Percentiles rank a stretch among this genome's conserved stretches.
Evolutionary conservation across 2,113 vertebrate species (phyloP).

Genomic region (Serinus canaria): DNA sequence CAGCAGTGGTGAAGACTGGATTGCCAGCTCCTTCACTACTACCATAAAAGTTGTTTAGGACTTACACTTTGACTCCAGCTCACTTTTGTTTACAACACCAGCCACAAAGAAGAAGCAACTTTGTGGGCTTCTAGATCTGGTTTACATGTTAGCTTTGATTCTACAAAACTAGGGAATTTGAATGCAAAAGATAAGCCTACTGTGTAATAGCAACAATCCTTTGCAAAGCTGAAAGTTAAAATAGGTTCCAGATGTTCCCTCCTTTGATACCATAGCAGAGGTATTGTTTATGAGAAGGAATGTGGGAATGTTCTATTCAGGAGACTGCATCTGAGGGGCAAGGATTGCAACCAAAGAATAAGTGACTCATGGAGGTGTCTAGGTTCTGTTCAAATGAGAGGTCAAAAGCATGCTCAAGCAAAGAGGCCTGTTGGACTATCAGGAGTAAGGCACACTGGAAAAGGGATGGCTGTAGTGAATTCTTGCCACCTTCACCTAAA

Average conservation of each 20-base stretch:
- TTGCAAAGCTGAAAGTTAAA: constrained; percentile 52
- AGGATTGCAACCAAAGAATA: constrained; percentile 69
- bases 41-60: constrained; percentile 5
- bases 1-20: constrained; percentile 16
- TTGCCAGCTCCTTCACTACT: constrained; percentile 23
- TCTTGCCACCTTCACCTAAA: not conserved
- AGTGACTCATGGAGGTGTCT: constrained; percentile 1
- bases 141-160: constrained; percentile 27
- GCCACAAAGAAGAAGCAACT: constrained; percentile 39
- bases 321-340: constrained; percentile 37
- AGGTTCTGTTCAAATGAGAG: not conserved
- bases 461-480: not conserved
- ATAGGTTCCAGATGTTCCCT: constrained; percentile 64
- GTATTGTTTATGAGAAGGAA: constrained; percentile 58
- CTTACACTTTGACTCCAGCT: constrained; percentile 10
- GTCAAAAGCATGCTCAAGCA: not conserved
- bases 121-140: not conserved
- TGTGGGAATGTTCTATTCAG: constrained; percentile 47
- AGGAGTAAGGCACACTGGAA: not conserved
- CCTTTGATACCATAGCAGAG: constrained; percentile 56
- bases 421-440: not conserved
- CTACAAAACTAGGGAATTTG: constrained; percentile 15
- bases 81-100: constrained; percentile 64
- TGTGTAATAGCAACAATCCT: constrained; percentile 54
- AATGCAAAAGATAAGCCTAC: constrained; percentile 51